Percentiles rank a stretch among this genome's conserved stretches.
These are phyloP conservation scores for Carcina quercana DNA, from an alignment of 2,888 invertebrate species.

Conservation along the genomic window DNA sequence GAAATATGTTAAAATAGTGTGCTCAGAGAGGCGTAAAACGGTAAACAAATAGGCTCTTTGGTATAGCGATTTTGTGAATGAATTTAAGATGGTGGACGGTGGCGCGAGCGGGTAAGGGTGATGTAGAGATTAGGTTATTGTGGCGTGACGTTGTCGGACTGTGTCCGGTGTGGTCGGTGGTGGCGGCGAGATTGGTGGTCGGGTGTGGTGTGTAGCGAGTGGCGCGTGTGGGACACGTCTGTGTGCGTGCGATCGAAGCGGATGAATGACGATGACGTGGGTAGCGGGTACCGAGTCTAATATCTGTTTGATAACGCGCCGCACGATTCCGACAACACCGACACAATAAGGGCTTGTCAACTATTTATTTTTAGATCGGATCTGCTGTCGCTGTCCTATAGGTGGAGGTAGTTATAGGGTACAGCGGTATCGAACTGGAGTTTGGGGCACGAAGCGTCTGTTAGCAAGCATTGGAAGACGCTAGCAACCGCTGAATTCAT, in stretches of 20 bases:
- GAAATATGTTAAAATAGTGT: constrained; percentile 22
- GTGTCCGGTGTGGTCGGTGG: constrained; percentile 14
- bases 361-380: constrained; percentile 61
- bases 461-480: no score
- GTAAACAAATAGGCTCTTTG: constrained; percentile 61
- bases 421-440: no score
- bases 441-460: no score
- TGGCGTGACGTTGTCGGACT: constrained; percentile 21
- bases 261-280: constrained; percentile 70
- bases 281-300: constrained; percentile 47
- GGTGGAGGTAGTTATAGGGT: no score
- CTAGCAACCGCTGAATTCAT: no score
- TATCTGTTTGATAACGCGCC: constrained; percentile 55
- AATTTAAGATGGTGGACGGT: constrained; percentile 70
- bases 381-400: no score
- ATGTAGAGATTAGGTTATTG: constrained; percentile 32
- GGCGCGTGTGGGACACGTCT: constrained; percentile 27
- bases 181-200: constrained; percentile 12
- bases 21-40: constrained; percentile 46
- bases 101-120: constrained; percentile 44
- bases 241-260: constrained; percentile 64
- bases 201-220: no score
- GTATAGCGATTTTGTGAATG: constrained; percentile 70
- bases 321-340: constrained; percentile 26
- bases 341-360: constrained; percentile 34